phyloP scores from a whole-genome alignment of 2,888 invertebrate species.

The Eucriotettix oculatus region DNA sequence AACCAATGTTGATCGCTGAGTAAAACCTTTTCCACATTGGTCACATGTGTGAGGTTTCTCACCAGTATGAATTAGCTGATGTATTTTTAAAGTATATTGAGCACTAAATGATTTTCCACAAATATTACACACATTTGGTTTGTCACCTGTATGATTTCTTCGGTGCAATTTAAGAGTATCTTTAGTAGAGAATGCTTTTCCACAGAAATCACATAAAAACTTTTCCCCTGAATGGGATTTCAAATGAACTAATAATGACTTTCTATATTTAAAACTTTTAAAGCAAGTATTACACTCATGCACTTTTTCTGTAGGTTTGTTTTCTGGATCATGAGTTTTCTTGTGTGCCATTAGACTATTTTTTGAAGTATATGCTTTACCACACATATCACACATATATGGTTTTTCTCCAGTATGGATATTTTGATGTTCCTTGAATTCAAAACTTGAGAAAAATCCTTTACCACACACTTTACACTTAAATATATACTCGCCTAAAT shows the following conservation, averaged over 20 bases:
- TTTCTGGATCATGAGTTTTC: slow-evolving; percentile 6
- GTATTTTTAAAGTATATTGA: not conserved
- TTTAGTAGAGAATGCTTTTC: slow-evolving; percentile 19
- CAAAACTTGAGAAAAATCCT: slow-evolving; percentile 8
- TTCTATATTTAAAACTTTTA: slow-evolving; percentile 9
- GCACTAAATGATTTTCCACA: slow-evolving; percentile 4
- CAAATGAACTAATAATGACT: slow-evolving; percentile 7
- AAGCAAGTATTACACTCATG: slow-evolving; percentile 6
- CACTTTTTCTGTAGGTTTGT: slow-evolving; percentile 2
- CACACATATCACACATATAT: slow-evolving; percentile 8
- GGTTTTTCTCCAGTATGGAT: slow-evolving; percentile 10
- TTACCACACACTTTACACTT: slow-evolving; percentile 9
- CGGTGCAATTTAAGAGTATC: slow-evolving; percentile 20
- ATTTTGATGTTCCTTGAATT: slow-evolving; percentile 8
- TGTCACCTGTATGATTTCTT: slow-evolving; percentile 14
- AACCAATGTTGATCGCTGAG: not conserved
- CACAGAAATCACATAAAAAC: slow-evolving; percentile 22
- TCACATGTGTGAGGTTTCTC: not conserved
- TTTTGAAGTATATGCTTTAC: slow-evolving; percentile 8
- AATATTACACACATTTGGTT: slow-evolving; percentile 5
- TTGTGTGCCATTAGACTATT: slow-evolving; percentile 10
- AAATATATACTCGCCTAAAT: slow-evolving; percentile 7
- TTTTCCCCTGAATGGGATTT: slow-evolving; percentile 7
- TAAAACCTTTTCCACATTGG: not conserved
- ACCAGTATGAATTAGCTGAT: not conserved